These are phyloP conservation scores for Aphidius colemani DNA, from an alignment of 2,888 invertebrate species.

Conservation along the genomic window DNA sequence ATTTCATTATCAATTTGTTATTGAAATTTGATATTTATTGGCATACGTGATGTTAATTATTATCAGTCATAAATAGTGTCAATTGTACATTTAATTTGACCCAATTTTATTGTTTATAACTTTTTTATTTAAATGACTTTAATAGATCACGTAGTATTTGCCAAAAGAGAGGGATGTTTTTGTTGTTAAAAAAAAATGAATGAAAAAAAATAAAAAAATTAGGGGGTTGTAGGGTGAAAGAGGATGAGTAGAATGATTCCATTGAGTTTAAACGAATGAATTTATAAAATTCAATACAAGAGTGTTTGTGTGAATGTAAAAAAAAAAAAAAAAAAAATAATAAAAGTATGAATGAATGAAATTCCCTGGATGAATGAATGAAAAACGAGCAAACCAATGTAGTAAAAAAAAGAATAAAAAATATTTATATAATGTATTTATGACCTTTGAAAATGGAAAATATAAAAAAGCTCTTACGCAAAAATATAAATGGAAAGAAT, in stretches of 20 bases:
- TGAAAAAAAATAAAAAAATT: not conserved
- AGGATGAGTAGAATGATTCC: not conserved
- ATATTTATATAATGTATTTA: not conserved
- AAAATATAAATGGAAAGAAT: not conserved
- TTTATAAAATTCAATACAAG: conserved; percentile 10
- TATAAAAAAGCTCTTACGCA: conserved; percentile 12
- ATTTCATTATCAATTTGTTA: no score
- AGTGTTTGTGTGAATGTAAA: conserved; percentile 4
- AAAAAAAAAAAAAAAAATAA: not conserved
- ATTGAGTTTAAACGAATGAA: conserved; percentile 2
- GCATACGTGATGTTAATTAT: not conserved
- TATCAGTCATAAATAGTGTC: not conserved
- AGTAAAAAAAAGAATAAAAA: not conserved
- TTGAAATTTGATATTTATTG: no score
- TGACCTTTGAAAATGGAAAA: not conserved
- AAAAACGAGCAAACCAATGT: not conserved
- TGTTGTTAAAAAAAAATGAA: conserved; percentile 4
- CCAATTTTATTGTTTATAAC: no score
- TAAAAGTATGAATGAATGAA: conserved; percentile 8
- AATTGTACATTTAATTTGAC: no score
- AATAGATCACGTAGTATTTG: not conserved
- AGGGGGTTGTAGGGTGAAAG: conserved; percentile 1
- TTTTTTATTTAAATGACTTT: no score
- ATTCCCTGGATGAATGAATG: not conserved
- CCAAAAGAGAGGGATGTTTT: not conserved